Conservation (phyloP, 35 echinoderm and acorn worm species). For the Stichopus chloronotus region DNA sequence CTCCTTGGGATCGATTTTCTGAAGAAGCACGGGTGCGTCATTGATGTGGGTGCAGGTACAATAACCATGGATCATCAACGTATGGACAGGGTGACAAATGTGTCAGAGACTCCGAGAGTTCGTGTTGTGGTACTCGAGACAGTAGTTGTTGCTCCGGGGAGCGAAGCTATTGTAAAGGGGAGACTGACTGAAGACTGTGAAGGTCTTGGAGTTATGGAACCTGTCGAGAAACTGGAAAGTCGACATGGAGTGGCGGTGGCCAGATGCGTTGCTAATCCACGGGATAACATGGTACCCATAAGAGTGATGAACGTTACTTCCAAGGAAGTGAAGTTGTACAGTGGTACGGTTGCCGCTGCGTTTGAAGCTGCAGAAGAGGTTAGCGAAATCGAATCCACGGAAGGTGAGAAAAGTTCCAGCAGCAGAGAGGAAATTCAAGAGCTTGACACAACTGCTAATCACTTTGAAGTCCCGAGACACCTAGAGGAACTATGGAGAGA, state of each 20-base stretch:
- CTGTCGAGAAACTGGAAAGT: too few relatives aligned
- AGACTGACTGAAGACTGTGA: neutral
- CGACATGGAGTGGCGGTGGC: too few relatives aligned
- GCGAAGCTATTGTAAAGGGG: too few relatives aligned
- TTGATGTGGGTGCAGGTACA: neutral
- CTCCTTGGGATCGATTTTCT: slow-evolving; percentile 33
- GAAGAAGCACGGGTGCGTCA: neutral
- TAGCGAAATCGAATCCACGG: neutral
- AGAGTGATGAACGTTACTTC: neutral
- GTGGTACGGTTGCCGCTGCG: too few relatives aligned
- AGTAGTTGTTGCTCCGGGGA: neutral
- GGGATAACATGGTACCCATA: too few relatives aligned
- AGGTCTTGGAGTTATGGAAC: neutral
- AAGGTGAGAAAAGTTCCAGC: neutral
- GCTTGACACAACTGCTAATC: neutral
- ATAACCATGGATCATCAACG: neutral
- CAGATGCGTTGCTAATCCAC: too few relatives aligned
- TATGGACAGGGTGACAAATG: neutral
- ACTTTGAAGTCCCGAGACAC: neutral
- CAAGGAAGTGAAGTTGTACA: neutral
- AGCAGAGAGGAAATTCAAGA: too few relatives aligned
- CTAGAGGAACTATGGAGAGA: neutral
- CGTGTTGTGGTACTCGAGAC: neutral
- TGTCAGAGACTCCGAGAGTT: neutral
- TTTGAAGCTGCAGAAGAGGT: neutral